These are phyloP conservation scores for Halictus rubicundus DNA, from an alignment of 1,140 invertebrate genomes.

Conservation along the genomic window DNA sequence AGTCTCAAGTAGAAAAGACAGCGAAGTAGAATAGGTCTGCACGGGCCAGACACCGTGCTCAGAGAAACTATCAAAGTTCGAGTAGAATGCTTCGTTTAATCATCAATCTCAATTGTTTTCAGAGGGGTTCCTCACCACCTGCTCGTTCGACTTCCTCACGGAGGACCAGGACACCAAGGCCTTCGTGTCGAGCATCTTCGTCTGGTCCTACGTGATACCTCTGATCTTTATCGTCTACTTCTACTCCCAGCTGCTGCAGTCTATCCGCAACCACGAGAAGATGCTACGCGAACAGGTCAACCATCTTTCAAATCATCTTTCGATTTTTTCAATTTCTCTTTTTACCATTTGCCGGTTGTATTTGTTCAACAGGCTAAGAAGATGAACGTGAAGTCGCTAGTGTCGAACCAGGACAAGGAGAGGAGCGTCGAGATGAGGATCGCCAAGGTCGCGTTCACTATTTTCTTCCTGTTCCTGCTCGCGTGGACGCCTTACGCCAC, in stretches of 20 bases:
- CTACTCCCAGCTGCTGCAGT: conserved; percentile 86
- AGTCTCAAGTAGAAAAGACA: too few relatives aligned
- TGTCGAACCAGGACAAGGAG: conserved; percentile 85
- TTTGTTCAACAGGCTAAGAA: conserved; percentile 84
- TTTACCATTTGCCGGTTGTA: neutral
- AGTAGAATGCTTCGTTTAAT: too few relatives aligned
- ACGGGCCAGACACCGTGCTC: too few relatives aligned
- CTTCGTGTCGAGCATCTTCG: conserved; percentile 86
- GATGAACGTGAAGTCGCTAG: conserved; percentile 90
- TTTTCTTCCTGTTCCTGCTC: conserved; percentile 87
- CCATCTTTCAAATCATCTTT: neutral
- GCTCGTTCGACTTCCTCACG: conserved; percentile 87
- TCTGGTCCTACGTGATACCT: conserved; percentile 86
- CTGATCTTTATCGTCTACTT: conserved; percentile 85
- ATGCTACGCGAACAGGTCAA: conserved; percentile 86
- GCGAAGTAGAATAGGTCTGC: too few relatives aligned
- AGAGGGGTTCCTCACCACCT: conserved; percentile 90
- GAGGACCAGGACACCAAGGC: conserved; percentile 85
- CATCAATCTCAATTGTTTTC: conserved; percentile 54
- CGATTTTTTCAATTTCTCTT: neutral
- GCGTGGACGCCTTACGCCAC: conserved; percentile 89
- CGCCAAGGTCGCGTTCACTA: conserved; percentile 88
- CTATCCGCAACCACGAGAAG: conserved; percentile 88
- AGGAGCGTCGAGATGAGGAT: conserved; percentile 87
- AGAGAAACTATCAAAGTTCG: too few relatives aligned